Conservation (phyloP, 2,888 invertebrate species). For the Hyppa rectilinea region DNA sequence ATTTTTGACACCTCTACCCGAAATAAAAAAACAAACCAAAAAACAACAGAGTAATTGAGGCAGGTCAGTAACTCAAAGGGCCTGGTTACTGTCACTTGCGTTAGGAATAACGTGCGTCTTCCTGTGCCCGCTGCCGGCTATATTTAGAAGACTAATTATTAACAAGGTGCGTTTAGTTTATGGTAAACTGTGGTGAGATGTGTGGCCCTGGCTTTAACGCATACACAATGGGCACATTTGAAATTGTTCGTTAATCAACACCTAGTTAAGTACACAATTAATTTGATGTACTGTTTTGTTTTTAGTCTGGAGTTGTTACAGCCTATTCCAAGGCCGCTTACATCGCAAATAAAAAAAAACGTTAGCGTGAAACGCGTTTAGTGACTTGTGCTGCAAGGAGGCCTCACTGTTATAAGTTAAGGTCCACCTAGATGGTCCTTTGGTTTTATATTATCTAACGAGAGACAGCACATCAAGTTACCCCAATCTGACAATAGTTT, state of each 20-base stretch:
- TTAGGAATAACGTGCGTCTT: slow-evolving; percentile 58
- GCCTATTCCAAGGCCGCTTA: not conserved
- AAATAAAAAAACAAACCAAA: slow-evolving; percentile 21
- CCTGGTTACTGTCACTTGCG: slow-evolving; percentile 52
- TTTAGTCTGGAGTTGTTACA: not conserved
- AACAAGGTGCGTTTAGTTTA: slow-evolving; percentile 62
- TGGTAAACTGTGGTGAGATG: slow-evolving; percentile 48
- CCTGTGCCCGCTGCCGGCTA: slow-evolving; percentile 59
- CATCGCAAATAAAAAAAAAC: not conserved
- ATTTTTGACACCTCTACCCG: slow-evolving; percentile 11
- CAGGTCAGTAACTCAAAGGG: slow-evolving; percentile 63
- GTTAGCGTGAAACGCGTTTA: not conserved
- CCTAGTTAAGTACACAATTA: not conserved
- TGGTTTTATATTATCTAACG: not conserved
- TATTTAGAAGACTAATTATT: slow-evolving; percentile 65
- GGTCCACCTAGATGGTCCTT: not conserved
- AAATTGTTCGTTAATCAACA: not conserved
- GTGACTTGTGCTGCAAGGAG: not conserved
- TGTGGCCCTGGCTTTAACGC: slow-evolving; percentile 42
- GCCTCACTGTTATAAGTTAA: not conserved
- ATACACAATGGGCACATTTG: slow-evolving; percentile 13
- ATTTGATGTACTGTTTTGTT: not conserved
- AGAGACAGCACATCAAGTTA: too few relatives aligned
- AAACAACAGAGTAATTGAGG: slow-evolving; percentile 44
- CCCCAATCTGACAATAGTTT: too few relatives aligned